Base-by-base conservation (phyloP, 2,113 vertebrate species). In the Arizona elegans region DNA sequence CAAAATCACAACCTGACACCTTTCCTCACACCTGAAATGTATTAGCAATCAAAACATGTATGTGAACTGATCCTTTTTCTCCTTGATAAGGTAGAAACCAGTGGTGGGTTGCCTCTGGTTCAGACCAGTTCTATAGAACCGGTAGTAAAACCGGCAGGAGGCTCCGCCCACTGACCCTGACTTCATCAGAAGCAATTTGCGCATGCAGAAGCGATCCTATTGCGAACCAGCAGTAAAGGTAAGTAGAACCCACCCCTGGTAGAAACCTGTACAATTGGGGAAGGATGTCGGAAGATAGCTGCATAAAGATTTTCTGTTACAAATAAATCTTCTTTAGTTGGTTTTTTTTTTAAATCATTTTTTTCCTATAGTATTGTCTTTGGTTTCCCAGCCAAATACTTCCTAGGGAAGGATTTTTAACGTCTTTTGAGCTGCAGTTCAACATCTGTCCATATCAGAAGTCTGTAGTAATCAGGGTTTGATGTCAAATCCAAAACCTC, bases 361-460 rank as follows among this genome's bases (percentile, higher is more conserved):
- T 96, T 54, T 96, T 96, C 96, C 96, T 95, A 97, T 96, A 97
- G 97, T 97, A 96, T 97, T 97, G 97, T 97, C 96, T 96, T 97
- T 96, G 92, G 95, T 96, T 97, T 96, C 96, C 93, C 70, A 95
- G 96, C 96, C 97, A 97, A 96, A 7, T 97, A 96, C 96, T 97
- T 97, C 95, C 96, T 95, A 93, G 96, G 95, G 96, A 97, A 97
- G 96, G 96, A 97, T 97, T 97, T 96, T 96, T 96, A 95, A 96
- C 96, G 96, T 97, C 97, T 97, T 97, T 95, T 97, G 96, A 96
- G 95, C 96, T 96, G 94, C 96, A 97, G 95, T 94, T 96, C 96
- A 96, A 97, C 97, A 93, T 97, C 96, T 97, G 97, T 96, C 96
- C 96, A 96, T 96, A 96, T 97, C 96, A 65, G 95, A 96, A 96